A percentile compares a stretch with the other conserved stretches of the same genome.
Conservation (phyloP, 1,140 invertebrate species). For the Ceratina australensis region DNA sequence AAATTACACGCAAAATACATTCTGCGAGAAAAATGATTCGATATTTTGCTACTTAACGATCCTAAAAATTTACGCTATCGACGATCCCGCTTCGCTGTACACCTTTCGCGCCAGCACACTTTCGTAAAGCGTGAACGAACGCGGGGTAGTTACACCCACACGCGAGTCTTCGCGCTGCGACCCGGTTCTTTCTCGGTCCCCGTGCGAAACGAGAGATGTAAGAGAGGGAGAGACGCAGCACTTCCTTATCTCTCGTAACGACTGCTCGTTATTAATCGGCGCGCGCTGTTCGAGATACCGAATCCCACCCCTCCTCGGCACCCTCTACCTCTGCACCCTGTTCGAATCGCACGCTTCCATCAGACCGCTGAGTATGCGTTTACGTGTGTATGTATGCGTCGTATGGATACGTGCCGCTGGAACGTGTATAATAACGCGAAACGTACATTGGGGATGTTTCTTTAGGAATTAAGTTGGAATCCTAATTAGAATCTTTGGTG, state of each 20-base stretch:
- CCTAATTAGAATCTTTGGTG: background rate
- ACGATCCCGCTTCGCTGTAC: slow-evolving; percentile 10
- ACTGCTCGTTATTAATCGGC: slow-evolving; percentile 76
- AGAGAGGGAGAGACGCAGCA: slow-evolving; percentile 64
- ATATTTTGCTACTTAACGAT: slow-evolving; percentile 30
- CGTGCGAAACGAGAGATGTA: slow-evolving; percentile 60
- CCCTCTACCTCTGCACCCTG: slow-evolving; percentile 7
- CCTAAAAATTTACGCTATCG: slow-evolving; percentile 47
- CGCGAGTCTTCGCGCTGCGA: slow-evolving; percentile 25
- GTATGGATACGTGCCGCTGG: slow-evolving; percentile 7
- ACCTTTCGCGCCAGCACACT: background rate
- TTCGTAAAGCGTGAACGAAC: background rate
- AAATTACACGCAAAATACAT: too few relatives aligned
- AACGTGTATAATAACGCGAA: background rate
- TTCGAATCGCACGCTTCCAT: slow-evolving; percentile 16
- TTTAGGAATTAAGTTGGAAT: background rate
- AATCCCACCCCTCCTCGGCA: background rate
- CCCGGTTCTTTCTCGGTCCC: slow-evolving; percentile 42
- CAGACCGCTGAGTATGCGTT: background rate
- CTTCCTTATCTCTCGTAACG: slow-evolving; percentile 73
- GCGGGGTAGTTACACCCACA: slow-evolving; percentile 16
- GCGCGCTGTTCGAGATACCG: slow-evolving; percentile 59
- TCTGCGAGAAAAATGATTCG: background rate
- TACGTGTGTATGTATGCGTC: too few relatives aligned
- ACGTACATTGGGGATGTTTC: background rate